Percentiles rank a stretch among this genome's conserved stretches.
Conservation (phyloP, 2,888 invertebrate species). For the Mythimna vitellina region DNA sequence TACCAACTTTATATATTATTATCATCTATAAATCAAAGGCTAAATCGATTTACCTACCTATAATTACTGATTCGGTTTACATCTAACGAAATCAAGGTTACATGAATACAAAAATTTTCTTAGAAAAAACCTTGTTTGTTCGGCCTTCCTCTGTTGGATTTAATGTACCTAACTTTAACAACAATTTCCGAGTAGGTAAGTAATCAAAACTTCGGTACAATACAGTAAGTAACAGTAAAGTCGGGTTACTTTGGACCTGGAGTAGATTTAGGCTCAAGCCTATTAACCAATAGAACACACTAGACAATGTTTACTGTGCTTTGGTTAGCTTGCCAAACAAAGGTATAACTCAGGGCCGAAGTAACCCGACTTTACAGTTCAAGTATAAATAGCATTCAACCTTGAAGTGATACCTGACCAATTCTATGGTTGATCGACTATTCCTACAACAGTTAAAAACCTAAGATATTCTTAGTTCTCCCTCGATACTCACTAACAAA, state of each 20-base stretch:
- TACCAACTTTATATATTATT: conserved; percentile 11
- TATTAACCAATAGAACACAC: too few species aligned
- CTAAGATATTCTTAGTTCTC: conserved; percentile 5
- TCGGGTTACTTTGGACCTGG: too few species aligned
- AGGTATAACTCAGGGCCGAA: too few species aligned
- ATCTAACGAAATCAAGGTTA: conserved; percentile 44
- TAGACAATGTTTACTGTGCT: too few species aligned
- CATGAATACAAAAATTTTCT: conserved; percentile 30
- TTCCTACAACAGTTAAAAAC: neutral
- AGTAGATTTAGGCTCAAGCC: too few species aligned
- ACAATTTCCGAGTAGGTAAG: neutral
- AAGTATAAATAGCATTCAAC: neutral
- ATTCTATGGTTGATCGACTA: neutral
- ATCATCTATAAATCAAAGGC: conserved; percentile 18
- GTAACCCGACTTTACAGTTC: too few species aligned
- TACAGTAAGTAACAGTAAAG: too few species aligned
- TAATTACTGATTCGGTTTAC: conserved; percentile 30
- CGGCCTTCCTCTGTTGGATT: conserved; percentile 32
- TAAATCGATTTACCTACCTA: conserved; percentile 1
- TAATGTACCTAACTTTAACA: neutral
- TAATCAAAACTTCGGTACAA: neutral
- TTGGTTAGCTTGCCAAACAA: too few species aligned
- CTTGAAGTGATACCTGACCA: neutral
- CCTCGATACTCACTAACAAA: neutral
- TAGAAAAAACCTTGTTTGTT: conserved; percentile 43